Evolutionary conservation across 1,140 invertebrate species (phyloP).

Genomic region (Eciton burchellii): DNA sequence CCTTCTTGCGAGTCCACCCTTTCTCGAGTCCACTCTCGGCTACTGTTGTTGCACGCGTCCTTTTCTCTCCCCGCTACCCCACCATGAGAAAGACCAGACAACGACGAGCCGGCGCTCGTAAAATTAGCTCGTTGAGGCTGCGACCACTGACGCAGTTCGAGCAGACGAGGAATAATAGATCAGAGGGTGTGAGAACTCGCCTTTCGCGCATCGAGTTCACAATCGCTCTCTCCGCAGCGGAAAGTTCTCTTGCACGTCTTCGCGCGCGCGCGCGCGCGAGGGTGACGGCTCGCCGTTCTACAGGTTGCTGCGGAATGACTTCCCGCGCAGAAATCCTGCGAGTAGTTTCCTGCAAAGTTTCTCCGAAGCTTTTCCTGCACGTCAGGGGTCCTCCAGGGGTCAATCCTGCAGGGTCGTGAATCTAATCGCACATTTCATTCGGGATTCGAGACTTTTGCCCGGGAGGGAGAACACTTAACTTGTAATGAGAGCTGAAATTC

Average conservation of each 20-base stretch:
- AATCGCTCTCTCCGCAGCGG: neutral
- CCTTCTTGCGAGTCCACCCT: neutral
- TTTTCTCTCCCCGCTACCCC: slow-evolving; percentile 5
- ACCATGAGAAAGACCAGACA: slow-evolving; percentile 68
- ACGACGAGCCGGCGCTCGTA: slow-evolving; percentile 59
- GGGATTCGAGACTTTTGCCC: no score
- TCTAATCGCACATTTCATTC: no score
- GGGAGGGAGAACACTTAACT: no score
- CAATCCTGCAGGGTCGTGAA: no score
- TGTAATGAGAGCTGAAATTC: no score
- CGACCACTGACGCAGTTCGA: slow-evolving; percentile 26
- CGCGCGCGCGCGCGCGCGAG: neutral
- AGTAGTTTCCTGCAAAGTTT: no score
- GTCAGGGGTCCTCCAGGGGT: no score
- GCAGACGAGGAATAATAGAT: slow-evolving; percentile 52
- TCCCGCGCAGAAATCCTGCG: neutral
- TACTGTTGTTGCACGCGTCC: slow-evolving; percentile 21
- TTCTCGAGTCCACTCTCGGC: slow-evolving; percentile 19
- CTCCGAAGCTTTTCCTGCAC: no score
- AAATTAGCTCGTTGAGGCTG: slow-evolving; percentile 64
- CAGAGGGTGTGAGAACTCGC: slow-evolving; percentile 48
- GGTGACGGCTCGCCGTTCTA: neutral
- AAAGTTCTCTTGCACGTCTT: slow-evolving; percentile 19
- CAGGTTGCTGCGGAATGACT: neutral
- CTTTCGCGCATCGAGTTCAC: neutral